phyloP scores from a whole-genome alignment of 2,113 vertebrate species.

The Phocoena sinus region DNA sequence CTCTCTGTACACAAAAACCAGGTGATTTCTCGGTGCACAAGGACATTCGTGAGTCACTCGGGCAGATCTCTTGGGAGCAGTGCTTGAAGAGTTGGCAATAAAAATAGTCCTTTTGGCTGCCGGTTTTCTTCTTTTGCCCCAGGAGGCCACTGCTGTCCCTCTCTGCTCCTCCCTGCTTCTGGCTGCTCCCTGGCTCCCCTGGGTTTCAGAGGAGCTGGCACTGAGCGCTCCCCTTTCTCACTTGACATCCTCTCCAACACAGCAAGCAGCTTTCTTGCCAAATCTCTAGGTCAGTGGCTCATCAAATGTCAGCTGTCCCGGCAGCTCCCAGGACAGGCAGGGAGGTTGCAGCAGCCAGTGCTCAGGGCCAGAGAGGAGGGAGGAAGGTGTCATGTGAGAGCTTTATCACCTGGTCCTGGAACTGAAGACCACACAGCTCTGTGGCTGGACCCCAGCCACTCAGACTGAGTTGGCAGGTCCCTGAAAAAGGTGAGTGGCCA shows the following conservation, averaged over 20 bases:
- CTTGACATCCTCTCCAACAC: not conserved
- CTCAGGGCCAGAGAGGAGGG: not conserved
- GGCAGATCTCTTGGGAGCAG: slow-evolving; percentile 18
- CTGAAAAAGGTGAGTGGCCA: not conserved
- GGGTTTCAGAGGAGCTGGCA: not conserved
- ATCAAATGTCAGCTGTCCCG: not conserved
- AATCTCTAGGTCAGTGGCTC: not conserved
- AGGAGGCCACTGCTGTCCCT: not conserved
- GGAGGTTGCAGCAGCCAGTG: not conserved
- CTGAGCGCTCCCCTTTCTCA: not conserved
- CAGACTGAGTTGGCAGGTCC: not conserved
- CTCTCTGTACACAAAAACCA: not conserved
- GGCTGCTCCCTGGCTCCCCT: not conserved
- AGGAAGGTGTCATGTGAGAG: not conserved
- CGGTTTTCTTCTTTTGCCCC: not conserved
- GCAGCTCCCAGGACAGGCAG: not conserved
- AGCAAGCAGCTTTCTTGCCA: not conserved
- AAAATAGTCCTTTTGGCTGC: slow-evolving; percentile 21
- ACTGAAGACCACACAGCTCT: not conserved
- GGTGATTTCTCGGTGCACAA: not conserved
- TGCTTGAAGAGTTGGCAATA: slow-evolving; percentile 1
- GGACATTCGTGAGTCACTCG: not conserved
- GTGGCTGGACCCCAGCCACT: not conserved
- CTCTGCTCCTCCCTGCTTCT: not conserved
- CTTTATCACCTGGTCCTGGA: not conserved